Percentiles rank a stretch among this genome's conserved stretches.
Evolutionary conservation across 2,113 vertebrate genomes (phyloP).

Genomic region (Ptyas mucosa): DNA sequence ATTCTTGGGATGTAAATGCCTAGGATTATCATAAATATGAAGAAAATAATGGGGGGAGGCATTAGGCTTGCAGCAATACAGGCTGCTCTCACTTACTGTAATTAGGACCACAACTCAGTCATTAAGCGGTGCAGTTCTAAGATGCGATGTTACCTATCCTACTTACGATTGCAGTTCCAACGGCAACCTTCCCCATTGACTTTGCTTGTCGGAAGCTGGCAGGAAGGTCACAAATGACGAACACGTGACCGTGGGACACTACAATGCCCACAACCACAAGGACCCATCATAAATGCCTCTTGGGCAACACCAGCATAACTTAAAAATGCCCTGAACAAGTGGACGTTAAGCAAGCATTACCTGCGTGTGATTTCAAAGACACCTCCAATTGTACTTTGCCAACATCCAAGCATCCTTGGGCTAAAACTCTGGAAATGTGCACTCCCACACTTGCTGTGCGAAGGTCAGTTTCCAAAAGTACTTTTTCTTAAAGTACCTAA

Average conservation of each 20-base stretch:
- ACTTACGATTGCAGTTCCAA: background rate
- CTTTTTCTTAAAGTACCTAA: background rate
- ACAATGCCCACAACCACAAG: background rate
- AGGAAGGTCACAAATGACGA: background rate
- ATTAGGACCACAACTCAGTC: background rate
- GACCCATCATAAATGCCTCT: background rate
- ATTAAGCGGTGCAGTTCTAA: background rate
- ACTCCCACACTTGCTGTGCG: background rate
- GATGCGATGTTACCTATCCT: background rate
- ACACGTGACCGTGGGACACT: too few relatives aligned
- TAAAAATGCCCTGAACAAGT: background rate
- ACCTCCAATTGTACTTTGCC: background rate
- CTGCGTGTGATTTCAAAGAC: background rate
- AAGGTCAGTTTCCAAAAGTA: background rate
- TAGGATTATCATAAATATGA: background rate
- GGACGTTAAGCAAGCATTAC: background rate
- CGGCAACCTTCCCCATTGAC: background rate
- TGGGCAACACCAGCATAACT: background rate
- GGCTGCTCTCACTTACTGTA: background rate
- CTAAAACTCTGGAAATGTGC: background rate
- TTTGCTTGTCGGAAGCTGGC: background rate
- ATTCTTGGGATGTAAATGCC: background rate
- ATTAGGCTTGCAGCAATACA: background rate
- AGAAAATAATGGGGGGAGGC: background rate
- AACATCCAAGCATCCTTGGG: background rate